These are phyloP conservation scores for Nycteola revayana DNA, from an alignment of 2,888 invertebrate genomes.

Conservation along the genomic window DNA sequence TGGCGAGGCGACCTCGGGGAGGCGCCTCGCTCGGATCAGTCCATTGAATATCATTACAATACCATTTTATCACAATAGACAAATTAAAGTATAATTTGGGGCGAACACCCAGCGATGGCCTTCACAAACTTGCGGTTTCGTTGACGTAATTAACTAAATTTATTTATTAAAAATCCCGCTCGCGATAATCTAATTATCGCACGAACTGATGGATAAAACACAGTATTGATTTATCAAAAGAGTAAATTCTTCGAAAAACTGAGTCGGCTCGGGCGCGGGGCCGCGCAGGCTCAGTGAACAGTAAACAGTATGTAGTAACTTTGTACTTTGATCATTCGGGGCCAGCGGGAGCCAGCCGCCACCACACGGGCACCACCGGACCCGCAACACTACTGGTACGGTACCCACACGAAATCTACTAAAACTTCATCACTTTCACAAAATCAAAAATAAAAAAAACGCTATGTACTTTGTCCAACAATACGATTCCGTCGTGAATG, in stretches of 20 bases:
- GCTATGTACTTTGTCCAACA: too few species aligned
- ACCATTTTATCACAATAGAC: slow-evolving; percentile 49
- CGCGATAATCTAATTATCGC: slow-evolving; percentile 27
- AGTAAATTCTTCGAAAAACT: slow-evolving; percentile 63
- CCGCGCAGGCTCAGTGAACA: too few species aligned
- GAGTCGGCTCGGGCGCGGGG: slow-evolving; percentile 37
- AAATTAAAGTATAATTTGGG: slow-evolving; percentile 41
- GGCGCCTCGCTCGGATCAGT: slow-evolving; percentile 25
- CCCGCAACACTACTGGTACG: too few species aligned
- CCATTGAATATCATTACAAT: slow-evolving; percentile 36
- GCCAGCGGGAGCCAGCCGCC: too few species aligned
- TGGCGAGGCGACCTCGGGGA: not conserved
- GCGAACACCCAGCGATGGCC: slow-evolving; percentile 44
- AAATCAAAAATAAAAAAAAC: too few species aligned
- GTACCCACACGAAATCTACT: too few species aligned
- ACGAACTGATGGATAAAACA: slow-evolving; percentile 33
- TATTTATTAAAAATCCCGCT: slow-evolving; percentile 26
- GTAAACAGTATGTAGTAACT: slow-evolving; percentile 36
- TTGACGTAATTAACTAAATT: slow-evolving; percentile 28
- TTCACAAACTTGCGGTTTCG: slow-evolving; percentile 35
- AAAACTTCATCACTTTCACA: too few species aligned
- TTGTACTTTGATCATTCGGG: slow-evolving; percentile 46
- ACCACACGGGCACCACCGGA: too few species aligned
- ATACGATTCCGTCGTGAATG: too few species aligned
- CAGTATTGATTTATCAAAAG: slow-evolving; percentile 38